Conservation (phyloP, 1,140 invertebrate species). For the Wasmannia auropunctata region DNA sequence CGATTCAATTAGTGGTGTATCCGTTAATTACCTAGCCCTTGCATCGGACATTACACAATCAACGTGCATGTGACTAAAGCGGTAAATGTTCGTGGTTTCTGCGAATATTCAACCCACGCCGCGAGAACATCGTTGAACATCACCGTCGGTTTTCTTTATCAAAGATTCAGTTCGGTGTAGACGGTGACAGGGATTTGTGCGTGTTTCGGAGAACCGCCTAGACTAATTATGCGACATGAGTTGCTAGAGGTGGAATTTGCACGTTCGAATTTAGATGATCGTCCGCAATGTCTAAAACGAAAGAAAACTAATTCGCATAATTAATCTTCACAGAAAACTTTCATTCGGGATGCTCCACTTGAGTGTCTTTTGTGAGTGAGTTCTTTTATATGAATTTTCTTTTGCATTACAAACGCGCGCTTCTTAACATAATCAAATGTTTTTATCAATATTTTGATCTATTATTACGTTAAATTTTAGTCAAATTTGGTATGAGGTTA, state of each 20-base stretch:
- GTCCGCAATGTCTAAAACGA: not conserved
- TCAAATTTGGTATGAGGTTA: no score
- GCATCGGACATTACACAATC: conserved; percentile 19
- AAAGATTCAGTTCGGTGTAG: conserved; percentile 45
- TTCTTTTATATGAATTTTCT: not conserved
- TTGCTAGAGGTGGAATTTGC: not conserved
- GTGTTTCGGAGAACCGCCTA: not conserved
- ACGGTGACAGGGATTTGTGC: not conserved
- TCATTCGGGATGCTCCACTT: not conserved
- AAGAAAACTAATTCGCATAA: not conserved
- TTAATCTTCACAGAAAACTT: not conserved
- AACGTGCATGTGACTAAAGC: conserved; percentile 37
- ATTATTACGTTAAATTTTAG: no score
- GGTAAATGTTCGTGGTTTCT: conserved; percentile 50
- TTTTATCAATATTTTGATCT: no score
- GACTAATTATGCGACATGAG: not conserved
- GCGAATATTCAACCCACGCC: conserved; percentile 15
- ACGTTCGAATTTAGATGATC: not conserved
- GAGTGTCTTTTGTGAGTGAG: not conserved
- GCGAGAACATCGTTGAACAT: conserved; percentile 38
- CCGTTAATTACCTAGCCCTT: conserved; percentile 38
- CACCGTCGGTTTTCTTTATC: conserved; percentile 49
- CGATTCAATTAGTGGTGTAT: conserved; percentile 28
- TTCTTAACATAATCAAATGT: no score
- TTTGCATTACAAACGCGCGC: no score